These are phyloP conservation scores for Paradisaea rubra DNA, from an alignment of 2,113 vertebrate species.

Conservation along the genomic window DNA sequence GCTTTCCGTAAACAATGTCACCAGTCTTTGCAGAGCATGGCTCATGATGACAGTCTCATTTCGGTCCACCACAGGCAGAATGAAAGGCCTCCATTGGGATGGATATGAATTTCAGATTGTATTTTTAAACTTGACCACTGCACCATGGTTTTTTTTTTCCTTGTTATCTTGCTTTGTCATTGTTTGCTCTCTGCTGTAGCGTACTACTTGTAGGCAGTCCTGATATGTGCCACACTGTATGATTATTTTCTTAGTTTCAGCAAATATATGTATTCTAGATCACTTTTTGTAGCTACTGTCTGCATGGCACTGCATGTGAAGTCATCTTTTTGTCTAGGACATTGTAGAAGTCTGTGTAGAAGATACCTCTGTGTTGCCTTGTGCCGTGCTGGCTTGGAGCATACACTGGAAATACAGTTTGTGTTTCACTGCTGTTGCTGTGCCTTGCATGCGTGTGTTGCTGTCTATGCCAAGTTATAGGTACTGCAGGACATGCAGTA, in stretches of 20 bases:
- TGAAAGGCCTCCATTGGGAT: background rate
- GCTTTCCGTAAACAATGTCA: constrained; percentile 7
- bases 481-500: background rate
- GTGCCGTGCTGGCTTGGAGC: background rate
- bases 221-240: background rate
- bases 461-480: constrained; percentile 17
- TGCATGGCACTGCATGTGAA: constrained; percentile 60
- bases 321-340: background rate
- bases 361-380: background rate
- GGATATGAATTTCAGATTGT: constrained; percentile 29
- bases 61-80: background rate
- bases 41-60: constrained; percentile 9
- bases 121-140: constrained; percentile 75
- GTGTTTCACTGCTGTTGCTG: background rate
- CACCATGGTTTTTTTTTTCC: background rate
- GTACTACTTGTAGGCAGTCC: background rate
- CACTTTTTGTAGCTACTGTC: background rate
- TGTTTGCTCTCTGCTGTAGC: background rate
- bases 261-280: background rate
- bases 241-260: constrained; percentile 16
- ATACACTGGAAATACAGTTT: background rate
- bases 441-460: background rate
- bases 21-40: constrained; percentile 34
- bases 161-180: constrained; percentile 16
- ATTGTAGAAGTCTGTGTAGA: background rate